These are phyloP conservation scores for Microhierax caerulescens DNA, from an alignment of 2,797 vertebrate species.

Conservation along the genomic window DNA sequence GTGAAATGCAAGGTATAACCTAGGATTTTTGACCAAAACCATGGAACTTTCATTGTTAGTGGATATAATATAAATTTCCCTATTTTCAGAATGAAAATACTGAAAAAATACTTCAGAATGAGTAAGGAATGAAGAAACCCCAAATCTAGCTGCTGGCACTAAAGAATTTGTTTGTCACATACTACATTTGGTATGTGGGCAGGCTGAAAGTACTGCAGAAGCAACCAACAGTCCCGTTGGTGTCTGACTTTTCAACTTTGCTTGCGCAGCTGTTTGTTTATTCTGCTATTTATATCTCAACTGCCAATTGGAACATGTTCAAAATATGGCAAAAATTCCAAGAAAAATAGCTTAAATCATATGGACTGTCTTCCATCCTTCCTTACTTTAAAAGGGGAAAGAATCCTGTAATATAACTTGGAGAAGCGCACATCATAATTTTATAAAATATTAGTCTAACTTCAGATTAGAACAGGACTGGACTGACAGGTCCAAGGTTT, in stretches of 20 bases:
- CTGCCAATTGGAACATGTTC: conserved; percentile 3
- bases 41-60: not conserved
- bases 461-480: not conserved
- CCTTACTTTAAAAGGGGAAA: conserved; percentile 56
- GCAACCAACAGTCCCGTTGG: not conserved
- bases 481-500: not conserved
- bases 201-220: not conserved
- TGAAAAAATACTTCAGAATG: not conserved
- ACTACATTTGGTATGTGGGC: not conserved
- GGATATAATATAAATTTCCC: not conserved
- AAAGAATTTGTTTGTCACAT: not conserved
- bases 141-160: not conserved
- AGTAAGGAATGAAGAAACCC: not conserved
- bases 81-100: not conserved
- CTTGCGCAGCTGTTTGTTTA: conserved; percentile 49
- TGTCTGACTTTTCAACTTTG: conserved; percentile 52
- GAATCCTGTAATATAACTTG: not conserved
- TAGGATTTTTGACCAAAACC: not conserved
- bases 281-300: conserved; percentile 54
- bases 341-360: conserved; percentile 49
- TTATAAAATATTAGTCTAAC: not conserved
- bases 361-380: conserved; percentile 9
- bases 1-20: not conserved
- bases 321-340: conserved; percentile 45
- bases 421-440: not conserved